Evolutionary conservation across 2,888 invertebrate species (phyloP).

Genomic region (Hololepta plana): DNA sequence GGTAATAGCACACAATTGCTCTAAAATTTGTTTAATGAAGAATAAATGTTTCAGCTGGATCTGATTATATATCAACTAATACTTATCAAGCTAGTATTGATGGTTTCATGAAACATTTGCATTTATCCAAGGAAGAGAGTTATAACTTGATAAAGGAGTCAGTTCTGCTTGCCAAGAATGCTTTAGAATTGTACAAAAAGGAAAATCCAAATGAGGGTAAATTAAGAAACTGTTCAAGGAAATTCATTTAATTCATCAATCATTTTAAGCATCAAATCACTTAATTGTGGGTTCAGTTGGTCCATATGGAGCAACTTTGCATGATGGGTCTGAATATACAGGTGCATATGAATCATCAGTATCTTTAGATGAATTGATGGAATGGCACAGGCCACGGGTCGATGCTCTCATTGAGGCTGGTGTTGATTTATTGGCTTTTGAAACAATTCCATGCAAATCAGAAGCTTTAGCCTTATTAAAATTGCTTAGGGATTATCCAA

Average conservation of each 20-base stretch:
- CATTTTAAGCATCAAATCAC: conserved; percentile 27
- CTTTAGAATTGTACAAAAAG: conserved; percentile 37
- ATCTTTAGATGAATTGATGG: conserved; percentile 37
- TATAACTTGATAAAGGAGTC: conserved; percentile 48
- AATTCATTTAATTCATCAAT: too few species aligned
- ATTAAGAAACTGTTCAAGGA: too few species aligned
- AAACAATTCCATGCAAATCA: conserved; percentile 66
- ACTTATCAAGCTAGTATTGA: conserved; percentile 70
- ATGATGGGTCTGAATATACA: conserved; percentile 78
- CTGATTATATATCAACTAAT: conserved; percentile 66
- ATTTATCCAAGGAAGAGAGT: conserved; percentile 42
- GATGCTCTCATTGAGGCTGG: conserved; percentile 55
- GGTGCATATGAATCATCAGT: conserved; percentile 53
- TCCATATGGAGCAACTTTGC: conserved; percentile 72
- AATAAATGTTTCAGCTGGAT: conserved; percentile 44
- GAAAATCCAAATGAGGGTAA: conserved; percentile 17
- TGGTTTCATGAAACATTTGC: conserved; percentile 53
- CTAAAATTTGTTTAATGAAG: not conserved
- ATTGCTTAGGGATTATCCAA: conserved; percentile 55
- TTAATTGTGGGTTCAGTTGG: conserved; percentile 74
- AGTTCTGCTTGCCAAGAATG: conserved; percentile 51
- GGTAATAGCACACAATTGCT: conserved; percentile 25
- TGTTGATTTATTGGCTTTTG: conserved; percentile 67
- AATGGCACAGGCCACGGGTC: conserved; percentile 67
- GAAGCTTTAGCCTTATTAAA: conserved; percentile 70